phyloP scores from a whole-genome alignment of 2,888 invertebrate genomes.

The Andrena chrysosceles region DNA sequence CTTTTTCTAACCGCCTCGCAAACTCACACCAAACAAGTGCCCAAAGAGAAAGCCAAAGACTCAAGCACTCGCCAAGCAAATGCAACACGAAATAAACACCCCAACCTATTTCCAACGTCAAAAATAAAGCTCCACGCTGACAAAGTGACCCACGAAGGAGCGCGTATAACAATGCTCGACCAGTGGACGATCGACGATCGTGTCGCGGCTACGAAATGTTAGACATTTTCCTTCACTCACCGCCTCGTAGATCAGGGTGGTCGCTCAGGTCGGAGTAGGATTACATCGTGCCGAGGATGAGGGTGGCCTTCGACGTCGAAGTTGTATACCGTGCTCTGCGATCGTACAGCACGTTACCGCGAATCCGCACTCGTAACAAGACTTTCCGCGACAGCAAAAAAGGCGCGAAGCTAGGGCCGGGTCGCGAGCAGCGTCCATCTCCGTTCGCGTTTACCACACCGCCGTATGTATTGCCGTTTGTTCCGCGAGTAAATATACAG shows the following conservation, averaged over 20 bases:
- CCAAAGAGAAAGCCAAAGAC: neutral
- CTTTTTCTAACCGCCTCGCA: neutral
- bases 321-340: constrained; percentile 27
- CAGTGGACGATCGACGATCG: constrained; percentile 7
- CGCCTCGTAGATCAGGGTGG: constrained; percentile 25
- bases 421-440: constrained; percentile 44
- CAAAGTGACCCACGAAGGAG: neutral
- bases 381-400: constrained; percentile 42
- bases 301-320: constrained; percentile 34
- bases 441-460: constrained; percentile 14
- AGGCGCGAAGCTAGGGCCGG: constrained; percentile 56
- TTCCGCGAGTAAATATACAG: constrained; percentile 10
- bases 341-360: constrained; percentile 9
- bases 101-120: neutral
- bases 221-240: constrained; percentile 3
- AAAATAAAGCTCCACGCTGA: constrained; percentile 8
- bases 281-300: constrained; percentile 36
- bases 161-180: neutral
- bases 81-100: constrained; percentile 23
- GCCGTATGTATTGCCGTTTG: neutral
- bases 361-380: constrained; percentile 14
- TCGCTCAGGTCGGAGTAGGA: constrained; percentile 37
- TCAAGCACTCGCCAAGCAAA: neutral
- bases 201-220: neutral
- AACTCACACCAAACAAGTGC: neutral